A percentile compares a stretch with the other conserved stretches of the same genome.
Evolutionary conservation across 92 coral and sea anemone species (phyloP).

Genomic region (Chrysogorgia sp.): DNA sequence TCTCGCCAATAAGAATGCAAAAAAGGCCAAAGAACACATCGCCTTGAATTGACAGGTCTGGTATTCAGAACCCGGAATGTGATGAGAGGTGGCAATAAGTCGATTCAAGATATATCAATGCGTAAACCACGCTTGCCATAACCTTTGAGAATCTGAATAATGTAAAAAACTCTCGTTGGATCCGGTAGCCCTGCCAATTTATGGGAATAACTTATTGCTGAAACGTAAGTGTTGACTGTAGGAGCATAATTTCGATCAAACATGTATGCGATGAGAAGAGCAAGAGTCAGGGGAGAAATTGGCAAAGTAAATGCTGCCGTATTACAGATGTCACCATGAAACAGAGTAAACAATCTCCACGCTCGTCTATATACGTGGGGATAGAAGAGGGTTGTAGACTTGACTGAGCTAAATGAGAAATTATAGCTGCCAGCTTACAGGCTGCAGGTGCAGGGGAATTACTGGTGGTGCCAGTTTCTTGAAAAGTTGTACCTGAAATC

Average conservation of each 20-base stretch:
- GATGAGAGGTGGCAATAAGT: too few species aligned
- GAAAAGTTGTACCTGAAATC: slow-evolving; percentile 23
- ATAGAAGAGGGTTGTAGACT: too few species aligned
- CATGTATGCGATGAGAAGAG: slow-evolving; percentile 56
- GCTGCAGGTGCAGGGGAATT: slow-evolving; percentile 9
- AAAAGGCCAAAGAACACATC: too few species aligned
- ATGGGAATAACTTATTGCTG: slow-evolving; percentile 57
- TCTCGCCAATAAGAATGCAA: too few species aligned
- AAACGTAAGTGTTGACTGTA: slow-evolving; percentile 50
- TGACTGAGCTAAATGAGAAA: neutral
- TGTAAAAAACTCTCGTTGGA: slow-evolving; percentile 49
- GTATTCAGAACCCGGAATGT: too few species aligned
- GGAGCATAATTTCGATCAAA: slow-evolving; percentile 47
- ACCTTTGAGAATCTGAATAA: too few species aligned
- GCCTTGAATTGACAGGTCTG: too few species aligned
- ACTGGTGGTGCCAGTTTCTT: neutral
- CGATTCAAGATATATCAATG: too few species aligned
- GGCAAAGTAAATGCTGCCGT: slow-evolving; percentile 16
- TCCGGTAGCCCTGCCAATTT: slow-evolving; percentile 42
- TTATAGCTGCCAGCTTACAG: neutral
- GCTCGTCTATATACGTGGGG: slow-evolving; percentile 48
- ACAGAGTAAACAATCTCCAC: slow-evolving; percentile 44
- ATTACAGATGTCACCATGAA: slow-evolving; percentile 1
- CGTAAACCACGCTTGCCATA: slow-evolving; percentile 52
- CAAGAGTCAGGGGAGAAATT: slow-evolving; percentile 49